Evolutionary conservation across 2,797 vertebrate species (phyloP), one percentile per base, ranked within the genome.

Genomic region (Ctenosaura bakeri): DNA sequence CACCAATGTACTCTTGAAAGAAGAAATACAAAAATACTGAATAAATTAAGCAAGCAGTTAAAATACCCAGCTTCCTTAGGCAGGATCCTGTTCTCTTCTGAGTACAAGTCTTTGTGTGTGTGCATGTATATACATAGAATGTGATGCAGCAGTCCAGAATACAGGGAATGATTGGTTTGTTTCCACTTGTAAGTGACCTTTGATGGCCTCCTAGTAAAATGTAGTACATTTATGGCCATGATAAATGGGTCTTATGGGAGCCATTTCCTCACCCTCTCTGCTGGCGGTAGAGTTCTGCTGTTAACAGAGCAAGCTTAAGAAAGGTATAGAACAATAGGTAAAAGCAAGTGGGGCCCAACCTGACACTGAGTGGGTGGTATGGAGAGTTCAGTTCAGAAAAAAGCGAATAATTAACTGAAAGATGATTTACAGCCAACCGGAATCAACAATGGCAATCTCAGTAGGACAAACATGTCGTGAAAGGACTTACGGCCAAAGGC

Each of bases 161-260:
- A 96, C 94, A 97, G 95, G 94, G 94, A 93, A 94, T 77, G 85
- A 96, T 95, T 97, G 97, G 97, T 97, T 95, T 77, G 87, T 91
- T 96, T 92, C 50, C 16, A 93, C 64, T 81, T 83, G 92, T 92
- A 95, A 95, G 96, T 97, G 96, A 97, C 96, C 96, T 96, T 95
- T 96, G 97, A 97, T 97, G 96, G 96, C 95, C 97, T 96, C 94
- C 96, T 95, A 94, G 95, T 97, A 96, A 96, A 97, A 96, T 91
- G 92, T 88, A 94, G 90, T 96, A 94, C 95, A 90, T 97, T 97
- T 97, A 97, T 96, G 95, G 94, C 96, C 88, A n/a, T 96, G 97
- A 97, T 96, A 95, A 97, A 97, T 94, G 95, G 94, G 95, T 94
- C 97, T 94, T 95, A 29, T 85, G 97, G 95, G 97, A 97, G 95